A percentile compares a stretch with the other conserved stretches of the same genome.
These are phyloP conservation scores for Raillietiella orientalis DNA, from an alignment of 2,888 invertebrate species.

Conservation along the genomic window DNA sequence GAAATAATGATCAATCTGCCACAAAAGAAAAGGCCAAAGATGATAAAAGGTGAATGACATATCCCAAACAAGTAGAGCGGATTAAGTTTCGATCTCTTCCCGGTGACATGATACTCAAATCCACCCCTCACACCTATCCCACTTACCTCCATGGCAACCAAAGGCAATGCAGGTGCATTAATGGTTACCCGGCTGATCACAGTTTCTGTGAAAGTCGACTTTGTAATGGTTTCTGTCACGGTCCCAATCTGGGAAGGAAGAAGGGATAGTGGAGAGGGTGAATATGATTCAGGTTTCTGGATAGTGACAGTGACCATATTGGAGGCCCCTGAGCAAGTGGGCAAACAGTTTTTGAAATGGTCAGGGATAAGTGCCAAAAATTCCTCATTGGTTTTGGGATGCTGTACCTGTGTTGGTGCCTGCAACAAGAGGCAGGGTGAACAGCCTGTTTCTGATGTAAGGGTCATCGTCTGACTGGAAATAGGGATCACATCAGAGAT, in stretches of 20 bases:
- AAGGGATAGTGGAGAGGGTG: conserved; percentile 26
- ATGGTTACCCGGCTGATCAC: conserved; percentile 77
- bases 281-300: conserved; percentile 27
- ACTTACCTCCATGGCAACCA: conserved; percentile 60
- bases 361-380: conserved; percentile 82
- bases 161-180: conserved; percentile 43
- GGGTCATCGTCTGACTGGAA: too few species aligned
- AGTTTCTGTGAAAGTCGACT: conserved; percentile 79
- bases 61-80: too few species aligned
- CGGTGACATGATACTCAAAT: too few species aligned
- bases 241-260: conserved; percentile 42
- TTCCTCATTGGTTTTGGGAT: conserved; percentile 40
- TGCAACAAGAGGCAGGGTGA: too few species aligned
- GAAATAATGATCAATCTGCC: too few species aligned
- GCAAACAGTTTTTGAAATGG: conserved; percentile 30
- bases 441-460: too few species aligned
- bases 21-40: too few species aligned
- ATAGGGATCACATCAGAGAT: too few species aligned
- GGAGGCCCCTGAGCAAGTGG: conserved; percentile 3
- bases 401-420: background rate
- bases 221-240: conserved; percentile 79
- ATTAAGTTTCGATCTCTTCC: too few species aligned
- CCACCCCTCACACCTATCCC: too few species aligned
- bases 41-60: too few species aligned
- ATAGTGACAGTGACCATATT: conserved; percentile 28